Conservation (phyloP, 2,888 invertebrate species). For the Megastigmus dorsalis region DNA sequence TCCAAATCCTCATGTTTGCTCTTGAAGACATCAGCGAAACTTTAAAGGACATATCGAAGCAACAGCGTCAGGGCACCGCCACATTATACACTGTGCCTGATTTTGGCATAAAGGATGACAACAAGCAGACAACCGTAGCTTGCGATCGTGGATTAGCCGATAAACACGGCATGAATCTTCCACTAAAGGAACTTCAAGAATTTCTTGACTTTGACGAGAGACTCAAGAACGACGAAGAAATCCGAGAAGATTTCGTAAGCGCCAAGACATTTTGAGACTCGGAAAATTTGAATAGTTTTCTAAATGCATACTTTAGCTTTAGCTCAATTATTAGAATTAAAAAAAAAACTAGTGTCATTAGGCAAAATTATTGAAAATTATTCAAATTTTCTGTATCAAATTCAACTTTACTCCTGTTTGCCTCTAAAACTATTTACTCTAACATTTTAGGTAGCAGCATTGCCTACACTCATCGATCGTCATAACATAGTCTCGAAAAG, state of each 20-base stretch:
- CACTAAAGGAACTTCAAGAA: neutral
- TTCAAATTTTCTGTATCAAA: no score
- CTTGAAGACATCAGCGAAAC: constrained; percentile 9
- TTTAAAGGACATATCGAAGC: neutral
- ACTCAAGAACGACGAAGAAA: neutral
- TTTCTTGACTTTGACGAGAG: constrained; percentile 13
- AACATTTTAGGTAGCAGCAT: neutral
- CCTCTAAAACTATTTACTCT: neutral
- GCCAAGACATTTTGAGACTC: no score
- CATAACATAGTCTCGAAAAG: constrained; percentile 23
- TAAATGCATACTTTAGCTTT: no score
- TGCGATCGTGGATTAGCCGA: constrained; percentile 9
- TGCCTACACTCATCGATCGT: constrained; percentile 7
- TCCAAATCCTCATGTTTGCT: neutral
- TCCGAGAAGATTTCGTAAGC: constrained; percentile 29
- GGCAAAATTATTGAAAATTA: no score
- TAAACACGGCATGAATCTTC: constrained; percentile 16
- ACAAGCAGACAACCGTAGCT: neutral
- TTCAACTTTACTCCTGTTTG: neutral
- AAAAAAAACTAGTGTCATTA: neutral
- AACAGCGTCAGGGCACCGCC: neutral
- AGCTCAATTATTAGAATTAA: no score
- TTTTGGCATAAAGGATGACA: neutral
- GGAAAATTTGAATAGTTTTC: no score
- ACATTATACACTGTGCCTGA: neutral